Evolutionary conservation across 2,113 vertebrate genomes (phyloP), one percentile per base, ranked within the genome.

Genomic region (Leptobrachium leishanense): DNA sequence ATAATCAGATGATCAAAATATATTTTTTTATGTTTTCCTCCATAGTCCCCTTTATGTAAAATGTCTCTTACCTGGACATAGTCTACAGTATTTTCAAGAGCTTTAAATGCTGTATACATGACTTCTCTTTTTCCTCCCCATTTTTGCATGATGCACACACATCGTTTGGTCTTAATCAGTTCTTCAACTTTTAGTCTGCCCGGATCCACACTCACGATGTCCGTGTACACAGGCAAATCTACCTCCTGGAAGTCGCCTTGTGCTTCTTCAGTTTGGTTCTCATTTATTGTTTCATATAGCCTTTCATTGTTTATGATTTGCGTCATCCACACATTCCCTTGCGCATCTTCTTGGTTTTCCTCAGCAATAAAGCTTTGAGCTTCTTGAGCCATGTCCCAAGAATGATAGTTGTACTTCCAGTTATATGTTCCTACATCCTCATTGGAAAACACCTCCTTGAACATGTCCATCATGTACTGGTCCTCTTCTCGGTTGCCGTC

Each of bases 41-140:
- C 20, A 31, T 31, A 31, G 20, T 31, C 20, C 20, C 20, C 20
- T 31, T 31, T 31, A 31, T 31, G 20, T 31, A 31, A 31, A 31
- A 31, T 31, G 20, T 31, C 20, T 31, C 20, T 59, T 84, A 96
- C 95, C 94, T 97, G 95, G 74, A 96, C 89, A 15, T 95, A 97
- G 85, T 97, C 95, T 65, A 97, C 95, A 0, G 93, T 89, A 31
- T 90, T 85, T 5, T 95, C 94, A 0, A 97, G 90, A 1, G 95
- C 95, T 87, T 94, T 95, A 82, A 97, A 97, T 1, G 95, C 94
- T 0, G 95, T 96, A 88, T 97, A 97, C 95, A 97, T 97, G 87
- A 97, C 95, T 76, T 97, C 95, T 68, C 95, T 88, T 84, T 96
- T 97, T 76, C 95, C 95, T 7, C 95, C 95, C 95, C 95, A 97